Evolutionary conservation across 2,797 vertebrate species (phyloP), one percentile per base, ranked within the genome.

Genomic region (Mormyrops boulengeri): DNA sequence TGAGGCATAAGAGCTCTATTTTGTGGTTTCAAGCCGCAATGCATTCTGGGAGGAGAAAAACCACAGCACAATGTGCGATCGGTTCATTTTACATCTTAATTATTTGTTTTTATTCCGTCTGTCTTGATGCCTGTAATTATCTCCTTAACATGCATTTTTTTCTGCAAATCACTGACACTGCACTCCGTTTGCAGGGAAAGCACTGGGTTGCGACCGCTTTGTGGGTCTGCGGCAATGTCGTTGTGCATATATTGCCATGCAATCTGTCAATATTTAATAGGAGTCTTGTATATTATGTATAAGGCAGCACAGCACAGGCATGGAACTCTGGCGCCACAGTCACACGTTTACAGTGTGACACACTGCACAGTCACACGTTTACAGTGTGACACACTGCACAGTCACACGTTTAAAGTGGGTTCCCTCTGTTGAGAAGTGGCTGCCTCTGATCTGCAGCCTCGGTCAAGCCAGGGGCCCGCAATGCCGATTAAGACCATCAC

Each of bases 221-320:
- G 80, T 38, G 50, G 88, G 73, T 66, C 66, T 73, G 62, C 19
- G 38, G 50, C 41, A 62, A 19, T 86, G 12, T 57, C 44, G 80
- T 73, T 49, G 55, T 62, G 38, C 69, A 69, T 90, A 88, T 85
- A 90, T 47, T 34, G 26, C 66, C 88, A 53, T 38, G 34, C 47
- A 60, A 66, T 17, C 47, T 19, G 30, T 88, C 44, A 89, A 89
- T 89, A 86, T 90, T 90, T 91, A 50, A 89, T 85, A 17, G 9
- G 50, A 60, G 87, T 84, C 66, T 60, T 66, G 89, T 90, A 80
- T 88, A 90, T 90, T 88, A 91, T 91, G 86, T 62, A 87, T 88
- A 50, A 88, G 50, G 47, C 22, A 47, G 26, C 80, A 8, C 47
- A 55, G 30, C 52, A 17, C 60, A 22, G 3, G 47, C 84, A 12